Evolutionary conservation across 2,113 vertebrate species (phyloP), one percentile per base, ranked within the genome.

Genomic region (Cricetomys ansorgei): DNA sequence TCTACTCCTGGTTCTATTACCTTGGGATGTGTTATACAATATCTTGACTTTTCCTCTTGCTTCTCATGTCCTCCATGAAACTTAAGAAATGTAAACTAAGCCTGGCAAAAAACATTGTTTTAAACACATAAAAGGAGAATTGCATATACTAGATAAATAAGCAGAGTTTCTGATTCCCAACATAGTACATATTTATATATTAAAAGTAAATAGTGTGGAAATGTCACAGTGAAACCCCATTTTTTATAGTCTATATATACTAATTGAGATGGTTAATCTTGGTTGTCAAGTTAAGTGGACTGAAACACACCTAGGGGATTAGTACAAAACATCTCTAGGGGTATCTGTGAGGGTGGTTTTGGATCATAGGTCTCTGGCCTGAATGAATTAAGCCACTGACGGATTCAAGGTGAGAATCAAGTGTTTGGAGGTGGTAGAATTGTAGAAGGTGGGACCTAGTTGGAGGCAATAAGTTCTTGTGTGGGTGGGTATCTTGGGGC

Each of bases 121-220:
- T 79, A 73, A 93, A 85, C 76, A 89, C 77, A 57, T 59, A 25
- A 80, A 96, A 88, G 37, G 87, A 91, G 64, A 85, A 85, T 62
- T 92, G 40, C 15, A 91, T 31, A 34, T 34, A 50, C 23, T 62
- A 62, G 67, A 67, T 89, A 90, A 62, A 45, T 67, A 9, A 96
- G 69, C 50, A 8, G 25, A 53, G 23, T 57, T 45, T 92, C 92
- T 81, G 67, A 37, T 92, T 94, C 45, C 40, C 7, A 89, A 5
- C 31, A 72, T 4, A 88, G 43, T 80, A 37, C 19, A 57, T 79
- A 59, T 65, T 92, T 92, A 62, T 8, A 37, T 80, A 45, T 77
- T 92, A 79, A 94, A 64, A 77, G 93, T n/a, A 91, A 92, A 65
- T 25, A 23, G 17, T 29, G 45, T 50, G 15, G 69, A 50, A 77